Base-by-base conservation (phyloP, 2,888 invertebrate genomes). In the Ennomos fuscantarius region DNA sequence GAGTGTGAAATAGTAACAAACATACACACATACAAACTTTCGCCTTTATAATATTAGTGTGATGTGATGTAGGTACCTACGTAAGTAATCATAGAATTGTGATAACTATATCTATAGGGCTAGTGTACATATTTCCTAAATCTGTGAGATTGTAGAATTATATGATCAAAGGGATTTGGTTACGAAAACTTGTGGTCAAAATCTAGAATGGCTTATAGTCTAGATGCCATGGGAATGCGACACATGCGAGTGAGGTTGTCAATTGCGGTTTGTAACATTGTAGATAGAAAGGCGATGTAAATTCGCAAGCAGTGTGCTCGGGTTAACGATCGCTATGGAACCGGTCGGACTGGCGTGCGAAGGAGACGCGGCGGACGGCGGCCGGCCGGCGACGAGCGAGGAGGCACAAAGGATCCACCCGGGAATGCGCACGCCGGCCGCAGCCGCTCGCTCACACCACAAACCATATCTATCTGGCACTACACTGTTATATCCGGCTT, bases 311-410 rank as follows among this genome's bases (percentile, higher is more conserved):
- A 72, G 65, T 69, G 67, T 68, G 72, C 68, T 74, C 81, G 85
- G 86, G 89, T 90, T 87, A 90, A 90, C 83, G 90, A 72, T 87
- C 89, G 81, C 79, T 55, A 71, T 72, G 74, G 79, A 89, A 89
- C 89, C 88, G 90, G 89, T 89, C 81, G 70, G 76, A 79, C 79
- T 64, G 69, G 15, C 15, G 3, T 15, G 24, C 24, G 24, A 24
- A 6, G 6, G 74, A 73, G 65, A 57, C 66, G 70, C 43, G 57
- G 34, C 55, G 54, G 57, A 49, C 55, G 58, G 58, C 52, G 57
- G 57, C 52, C 36, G 24, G 49, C 12, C 55, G 52, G 47, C 57
- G 57, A 35, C 45, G 15, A 24, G 41, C 49, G 37, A 54, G 69
- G 49, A 54, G 70, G 81, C 79, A 84, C 81, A 83, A 86, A 87